Evolutionary conservation across 2,888 invertebrate genomes (phyloP), one percentile per base, ranked within the genome.

Genomic region (Alsophila aescularia): DNA sequence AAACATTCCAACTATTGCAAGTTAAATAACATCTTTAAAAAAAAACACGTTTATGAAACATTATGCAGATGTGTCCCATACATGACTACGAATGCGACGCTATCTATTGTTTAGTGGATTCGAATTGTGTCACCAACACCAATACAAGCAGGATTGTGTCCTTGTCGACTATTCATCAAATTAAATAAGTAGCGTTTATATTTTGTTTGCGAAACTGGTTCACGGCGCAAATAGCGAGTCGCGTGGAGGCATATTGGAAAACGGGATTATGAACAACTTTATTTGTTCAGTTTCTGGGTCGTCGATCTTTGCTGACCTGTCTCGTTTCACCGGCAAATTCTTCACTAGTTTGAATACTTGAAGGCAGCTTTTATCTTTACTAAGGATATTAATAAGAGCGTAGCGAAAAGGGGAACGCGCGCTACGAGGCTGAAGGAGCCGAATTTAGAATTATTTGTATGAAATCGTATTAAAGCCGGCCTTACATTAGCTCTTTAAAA

Each of bases 221-320:
- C 67, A 67, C 60, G 58, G 48, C 68, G 67, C 69, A 62, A 73
- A 73, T 70, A 74, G 66, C 70, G 62, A 66, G 62, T 42, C 66
- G 73, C 74, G 79, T 76, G 79, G 75, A 76, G 69, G 69, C 67
- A 57, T 71, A 73, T 77, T 73, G 73, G 71, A 70, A 72, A 73
- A 72, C 73, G 77, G 75, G 79, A 77, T 76, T 75, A 69, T 65
- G 69, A 69, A 70, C 69, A 65, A 62, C 65, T 70, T 72, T 70
- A 76, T 73, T 72, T 73, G 72, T 70, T 67, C 73, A 62, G 70
- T 85, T 85, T 85, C 75, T 86, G 76, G 86, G 88, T 83, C 87
- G 79, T 82, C 84, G 86, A 73, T 85, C 87, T 80, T 72, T 51
- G 63, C 67, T 86, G 86, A 87, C 83, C 87, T 75, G 81, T 73